phyloP scores from a whole-genome alignment of 2,888 invertebrate genomes.

The Rhopalosiphum nymphaeae region DNA sequence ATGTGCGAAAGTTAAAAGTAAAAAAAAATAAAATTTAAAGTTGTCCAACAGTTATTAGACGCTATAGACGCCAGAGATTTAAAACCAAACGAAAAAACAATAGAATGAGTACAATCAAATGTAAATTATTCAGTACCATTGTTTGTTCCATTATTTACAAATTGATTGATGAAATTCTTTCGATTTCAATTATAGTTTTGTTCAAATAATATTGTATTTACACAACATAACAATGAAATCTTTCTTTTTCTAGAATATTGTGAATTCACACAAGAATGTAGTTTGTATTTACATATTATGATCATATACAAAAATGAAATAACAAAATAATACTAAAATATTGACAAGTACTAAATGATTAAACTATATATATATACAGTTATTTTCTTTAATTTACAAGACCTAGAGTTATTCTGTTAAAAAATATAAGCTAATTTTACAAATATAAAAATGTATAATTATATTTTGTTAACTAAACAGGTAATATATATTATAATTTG shows the following conservation, averaged over 20 bases:
- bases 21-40: not conserved
- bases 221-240: not conserved
- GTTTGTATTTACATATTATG: not conserved
- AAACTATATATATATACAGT: not conserved
- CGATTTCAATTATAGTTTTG: conserved; percentile 12
- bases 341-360: not conserved
- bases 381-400: not conserved
- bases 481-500: not conserved
- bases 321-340: not conserved
- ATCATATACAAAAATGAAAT: not conserved
- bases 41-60: conserved; percentile 42
- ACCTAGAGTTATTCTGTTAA: not conserved
- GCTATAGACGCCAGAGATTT: conserved; percentile 3
- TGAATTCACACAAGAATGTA: not conserved
- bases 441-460: not conserved
- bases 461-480: not conserved
- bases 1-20: not conserved
- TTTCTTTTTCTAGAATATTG: not conserved
- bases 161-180: conserved; percentile 6
- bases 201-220: conserved; percentile 8
- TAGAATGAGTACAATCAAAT: not conserved
- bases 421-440: not conserved
- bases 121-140: conserved; percentile 24
- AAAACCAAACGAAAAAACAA: conserved; percentile 12
- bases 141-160: not conserved